These are phyloP conservation scores for Oreotrochilus melanogaster DNA, from an alignment of 2,113 vertebrate genomes.

Conservation along the genomic window DNA sequence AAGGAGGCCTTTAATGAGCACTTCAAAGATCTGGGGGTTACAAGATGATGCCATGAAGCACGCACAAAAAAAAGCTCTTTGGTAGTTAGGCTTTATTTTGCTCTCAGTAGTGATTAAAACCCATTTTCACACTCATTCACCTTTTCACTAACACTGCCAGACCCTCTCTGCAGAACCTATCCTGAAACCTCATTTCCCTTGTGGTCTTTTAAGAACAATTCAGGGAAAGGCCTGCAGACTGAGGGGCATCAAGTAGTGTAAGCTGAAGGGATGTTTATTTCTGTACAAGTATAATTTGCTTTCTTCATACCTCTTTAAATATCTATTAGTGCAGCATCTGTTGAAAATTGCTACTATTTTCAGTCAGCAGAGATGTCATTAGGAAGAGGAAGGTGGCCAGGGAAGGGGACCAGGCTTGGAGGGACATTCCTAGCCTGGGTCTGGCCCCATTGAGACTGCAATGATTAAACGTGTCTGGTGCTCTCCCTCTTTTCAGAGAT, in stretches of 20 bases:
- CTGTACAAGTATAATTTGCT: not conserved
- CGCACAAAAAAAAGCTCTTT: not conserved
- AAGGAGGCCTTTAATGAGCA: not conserved
- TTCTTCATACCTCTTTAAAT: not conserved
- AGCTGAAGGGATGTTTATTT: not conserved
- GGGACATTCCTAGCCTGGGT: not conserved
- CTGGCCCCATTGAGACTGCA: not conserved
- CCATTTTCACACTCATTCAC: not conserved
- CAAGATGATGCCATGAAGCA: not conserved
- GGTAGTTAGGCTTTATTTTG: not conserved
- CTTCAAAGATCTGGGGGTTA: not conserved
- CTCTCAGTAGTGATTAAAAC: not conserved
- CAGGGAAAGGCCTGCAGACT: not conserved
- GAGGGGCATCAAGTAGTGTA: not conserved
- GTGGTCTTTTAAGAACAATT: not conserved
- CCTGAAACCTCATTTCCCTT: not conserved
- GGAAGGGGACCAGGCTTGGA: accelerated
- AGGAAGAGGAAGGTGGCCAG: not conserved
- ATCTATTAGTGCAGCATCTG: not conserved
- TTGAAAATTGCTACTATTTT: not conserved
- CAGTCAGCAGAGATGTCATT: not conserved
- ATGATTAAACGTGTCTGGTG: not conserved
- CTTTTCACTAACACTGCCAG: not conserved
- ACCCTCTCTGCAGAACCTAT: not conserved
- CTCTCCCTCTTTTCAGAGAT: not conserved